A percentile compares a stretch with the other conserved stretches of the same genome.
These are phyloP conservation scores for Drosophila melanica DNA, from an alignment of 1,140 invertebrate genomes.

Conservation along the genomic window DNA sequence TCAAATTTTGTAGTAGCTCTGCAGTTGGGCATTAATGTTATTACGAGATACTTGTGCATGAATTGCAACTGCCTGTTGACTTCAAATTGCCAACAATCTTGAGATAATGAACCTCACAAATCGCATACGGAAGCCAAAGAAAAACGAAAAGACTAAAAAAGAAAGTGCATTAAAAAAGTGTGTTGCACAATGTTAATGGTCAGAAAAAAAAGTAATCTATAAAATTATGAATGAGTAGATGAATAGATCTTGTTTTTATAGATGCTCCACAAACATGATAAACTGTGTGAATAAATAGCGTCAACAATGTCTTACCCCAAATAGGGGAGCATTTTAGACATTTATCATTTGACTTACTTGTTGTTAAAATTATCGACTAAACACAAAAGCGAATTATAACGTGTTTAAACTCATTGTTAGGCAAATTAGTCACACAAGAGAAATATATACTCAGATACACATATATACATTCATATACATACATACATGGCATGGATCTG, in stretches of 20 bases:
- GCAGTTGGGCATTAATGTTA: constrained; percentile 17
- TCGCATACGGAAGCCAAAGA: constrained; percentile 36
- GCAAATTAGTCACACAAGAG: constrained; percentile 57
- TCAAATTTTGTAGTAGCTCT: background rate
- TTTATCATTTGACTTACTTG: constrained; percentile 57
- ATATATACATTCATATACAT: background rate
- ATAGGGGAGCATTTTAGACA: constrained; percentile 27
- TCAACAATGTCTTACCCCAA: constrained; percentile 16
- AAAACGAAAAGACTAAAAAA: constrained; percentile 22
- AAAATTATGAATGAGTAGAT: background rate
- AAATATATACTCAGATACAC: background rate
- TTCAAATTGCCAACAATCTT: constrained; percentile 17
- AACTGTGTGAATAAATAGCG: constrained; percentile 62
- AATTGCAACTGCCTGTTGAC: constrained; percentile 11
- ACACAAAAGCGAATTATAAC: constrained; percentile 69
- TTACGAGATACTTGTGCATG: constrained; percentile 10
- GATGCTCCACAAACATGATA: constrained; percentile 40
- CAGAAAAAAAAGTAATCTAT: background rate
- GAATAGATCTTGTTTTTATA: constrained; percentile 13
- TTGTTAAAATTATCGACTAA: constrained; percentile 46
- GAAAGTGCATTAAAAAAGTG: constrained; percentile 44
- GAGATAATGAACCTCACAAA: constrained; percentile 30
- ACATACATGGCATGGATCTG: constrained; percentile 45
- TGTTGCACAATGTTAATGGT: constrained; percentile 28
- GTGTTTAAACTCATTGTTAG: constrained; percentile 68